phyloP scores from a whole-genome alignment of 2,797 vertebrate species.

The Spinibarbus caldwelli region DNA sequence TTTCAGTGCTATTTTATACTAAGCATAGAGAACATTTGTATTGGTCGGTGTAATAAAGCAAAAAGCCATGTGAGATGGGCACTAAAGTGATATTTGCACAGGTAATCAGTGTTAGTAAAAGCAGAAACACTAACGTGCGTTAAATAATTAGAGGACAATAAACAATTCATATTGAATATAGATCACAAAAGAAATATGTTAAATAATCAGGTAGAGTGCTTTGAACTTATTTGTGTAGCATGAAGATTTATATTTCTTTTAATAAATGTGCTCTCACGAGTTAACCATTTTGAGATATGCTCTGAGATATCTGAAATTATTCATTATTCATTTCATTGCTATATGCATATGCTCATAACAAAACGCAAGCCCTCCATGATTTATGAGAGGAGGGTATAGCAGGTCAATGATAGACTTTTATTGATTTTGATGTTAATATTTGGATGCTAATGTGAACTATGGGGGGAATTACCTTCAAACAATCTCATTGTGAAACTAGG shows the following conservation, averaged over 20 bases:
- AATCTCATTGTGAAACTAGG: constrained; percentile 34
- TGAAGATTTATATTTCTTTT: neutral
- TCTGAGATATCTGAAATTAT: neutral
- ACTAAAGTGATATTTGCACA: neutral
- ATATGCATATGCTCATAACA: neutral
- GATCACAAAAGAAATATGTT: neutral
- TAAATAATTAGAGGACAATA: neutral
- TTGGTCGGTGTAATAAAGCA: neutral
- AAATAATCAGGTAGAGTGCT: neutral
- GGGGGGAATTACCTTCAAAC: neutral
- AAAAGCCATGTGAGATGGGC: neutral
- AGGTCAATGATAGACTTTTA: neutral
- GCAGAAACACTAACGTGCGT: neutral
- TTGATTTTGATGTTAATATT: neutral
- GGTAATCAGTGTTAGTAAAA: neutral
- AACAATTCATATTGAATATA: neutral
- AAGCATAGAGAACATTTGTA: neutral
- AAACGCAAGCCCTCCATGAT: neutral
- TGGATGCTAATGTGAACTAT: neutral
- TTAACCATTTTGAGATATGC: constrained; percentile 16
- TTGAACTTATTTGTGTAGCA: neutral
- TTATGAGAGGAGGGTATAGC: neutral
- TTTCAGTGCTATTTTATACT: neutral
- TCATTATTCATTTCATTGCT: neutral
- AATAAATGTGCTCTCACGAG: neutral